phyloP scores from a whole-genome alignment of 2,888 invertebrate genomes.

The Ceraclea dissimilis region DNA sequence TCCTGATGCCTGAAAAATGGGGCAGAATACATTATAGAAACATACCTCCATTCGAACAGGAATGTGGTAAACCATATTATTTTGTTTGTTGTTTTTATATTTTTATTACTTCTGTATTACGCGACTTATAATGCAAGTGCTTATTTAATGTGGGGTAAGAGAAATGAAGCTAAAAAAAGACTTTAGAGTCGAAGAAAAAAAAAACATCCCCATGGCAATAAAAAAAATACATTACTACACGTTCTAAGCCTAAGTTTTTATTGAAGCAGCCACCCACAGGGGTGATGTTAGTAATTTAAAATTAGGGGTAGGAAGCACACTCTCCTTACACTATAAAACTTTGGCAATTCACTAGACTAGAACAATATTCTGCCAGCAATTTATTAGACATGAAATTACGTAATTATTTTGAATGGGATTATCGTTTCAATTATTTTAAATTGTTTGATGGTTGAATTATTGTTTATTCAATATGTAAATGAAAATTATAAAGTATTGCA shows the following conservation, averaged over 20 bases:
- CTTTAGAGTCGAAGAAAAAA: constrained; percentile 9
- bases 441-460: constrained; percentile 5
- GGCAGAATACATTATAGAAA: too few relatives aligned
- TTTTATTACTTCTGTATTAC: too few relatives aligned
- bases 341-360: constrained; percentile 19
- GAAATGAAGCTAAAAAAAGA: constrained; percentile 15
- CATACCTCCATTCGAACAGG: too few relatives aligned
- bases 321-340: constrained; percentile 22
- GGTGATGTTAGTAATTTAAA: constrained; percentile 24
- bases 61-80: too few relatives aligned
- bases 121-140: constrained; percentile 11
- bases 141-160: constrained; percentile 14
- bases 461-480: not conserved
- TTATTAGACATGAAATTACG: constrained; percentile 24
- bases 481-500: too few relatives aligned
- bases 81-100: too few relatives aligned
- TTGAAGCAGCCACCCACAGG: constrained; percentile 25
- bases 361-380: constrained; percentile 22
- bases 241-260: constrained; percentile 25
- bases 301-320: constrained; percentile 14
- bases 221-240: constrained; percentile 25
- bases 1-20: too few relatives aligned
- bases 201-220: constrained; percentile 21
- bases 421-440: constrained; percentile 22
- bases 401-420: constrained; percentile 24